Evolutionary conservation across 2,797 vertebrate genomes (phyloP), one percentile per base, ranked within the genome.

Genomic region (Sebastolobus alascanus): DNA sequence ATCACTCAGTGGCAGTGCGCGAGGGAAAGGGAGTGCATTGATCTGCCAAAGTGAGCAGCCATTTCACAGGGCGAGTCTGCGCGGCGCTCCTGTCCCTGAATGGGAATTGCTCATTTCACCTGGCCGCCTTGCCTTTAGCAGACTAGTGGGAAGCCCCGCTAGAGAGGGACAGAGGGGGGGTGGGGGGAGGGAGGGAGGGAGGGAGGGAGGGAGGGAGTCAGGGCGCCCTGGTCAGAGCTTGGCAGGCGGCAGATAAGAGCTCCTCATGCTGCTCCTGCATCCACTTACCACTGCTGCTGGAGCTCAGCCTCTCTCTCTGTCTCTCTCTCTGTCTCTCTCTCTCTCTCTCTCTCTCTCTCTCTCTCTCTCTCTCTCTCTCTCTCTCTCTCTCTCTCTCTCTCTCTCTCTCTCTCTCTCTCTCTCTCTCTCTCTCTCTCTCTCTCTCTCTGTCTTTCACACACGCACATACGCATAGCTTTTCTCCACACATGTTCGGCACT

Each of bases 1-100:
- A 95, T 96, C 92, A 96, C 94, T 97, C 96, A 96, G 95, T 95
- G 90, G 83, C 92, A 90, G 90, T 61, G 80, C 72, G 73, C 20
- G 35, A 74, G 84, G 89, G 83, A 86, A 84, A 87, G 82, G 84
- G 88, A 86, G 90, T 61, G 81, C 91, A 94, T 92, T 93, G 93
- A 93, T 93, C 92, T 92, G 93, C 91, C 90, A 91, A 91, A 93
- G 91, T 89, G 92, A 94, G 92, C 92, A 90, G 89, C 90, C 92
- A 93, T 94, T 94, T 91, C 90, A 85, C 86, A 83, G 75, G 85
- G 75, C 38, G 50, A 88, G 86, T 87, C 86, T 79, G 75, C n/a
- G 52, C 69, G 72, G 71, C 64, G 71, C 84, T 87, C 73, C 82
- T 78, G 90, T 90, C 91, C 89, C 91, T 91, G 92, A 95, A 95